These are phyloP conservation scores for Phalacrocorax brasilianus DNA, from an alignment of 2,113 vertebrate genomes.

Conservation along the genomic window DNA sequence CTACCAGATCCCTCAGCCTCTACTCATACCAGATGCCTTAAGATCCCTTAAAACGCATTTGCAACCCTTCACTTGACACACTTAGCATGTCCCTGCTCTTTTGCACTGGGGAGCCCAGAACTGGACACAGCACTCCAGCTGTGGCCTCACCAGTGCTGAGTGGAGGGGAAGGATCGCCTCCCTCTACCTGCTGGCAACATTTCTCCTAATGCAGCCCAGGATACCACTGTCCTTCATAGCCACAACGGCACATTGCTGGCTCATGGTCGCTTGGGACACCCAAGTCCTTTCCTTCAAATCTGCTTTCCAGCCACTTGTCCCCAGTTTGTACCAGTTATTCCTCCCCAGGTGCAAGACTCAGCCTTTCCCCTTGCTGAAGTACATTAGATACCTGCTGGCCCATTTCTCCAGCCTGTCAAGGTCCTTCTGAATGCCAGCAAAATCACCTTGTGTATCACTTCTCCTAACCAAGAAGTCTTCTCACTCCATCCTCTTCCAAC, in stretches of 20 bases:
- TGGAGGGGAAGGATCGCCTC: background rate
- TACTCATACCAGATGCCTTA: background rate
- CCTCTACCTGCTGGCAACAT: background rate
- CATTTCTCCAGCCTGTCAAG: background rate
- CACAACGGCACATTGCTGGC: background rate
- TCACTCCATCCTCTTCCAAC: background rate
- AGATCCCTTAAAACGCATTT: background rate
- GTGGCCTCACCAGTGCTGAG: background rate
- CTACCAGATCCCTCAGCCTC: background rate
- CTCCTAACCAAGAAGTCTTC: background rate
- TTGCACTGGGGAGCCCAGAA: background rate
- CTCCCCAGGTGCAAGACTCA: background rate
- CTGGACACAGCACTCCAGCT: background rate
- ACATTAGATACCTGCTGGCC: background rate
- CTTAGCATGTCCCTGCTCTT: fast-evolving
- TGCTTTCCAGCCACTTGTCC: background rate
- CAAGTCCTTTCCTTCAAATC: background rate
- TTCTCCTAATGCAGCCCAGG: background rate
- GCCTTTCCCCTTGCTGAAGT: background rate
- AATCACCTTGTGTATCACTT: background rate
- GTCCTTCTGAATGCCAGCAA: background rate
- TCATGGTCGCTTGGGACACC: background rate
- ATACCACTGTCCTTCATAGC: background rate
- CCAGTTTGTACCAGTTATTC: background rate
- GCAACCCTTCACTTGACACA: background rate